Percentiles rank a stretch among this genome's conserved stretches.
These are phyloP conservation scores for Megatriorchis doriae DNA, from an alignment of 2,113 vertebrate species.

Conservation along the genomic window DNA sequence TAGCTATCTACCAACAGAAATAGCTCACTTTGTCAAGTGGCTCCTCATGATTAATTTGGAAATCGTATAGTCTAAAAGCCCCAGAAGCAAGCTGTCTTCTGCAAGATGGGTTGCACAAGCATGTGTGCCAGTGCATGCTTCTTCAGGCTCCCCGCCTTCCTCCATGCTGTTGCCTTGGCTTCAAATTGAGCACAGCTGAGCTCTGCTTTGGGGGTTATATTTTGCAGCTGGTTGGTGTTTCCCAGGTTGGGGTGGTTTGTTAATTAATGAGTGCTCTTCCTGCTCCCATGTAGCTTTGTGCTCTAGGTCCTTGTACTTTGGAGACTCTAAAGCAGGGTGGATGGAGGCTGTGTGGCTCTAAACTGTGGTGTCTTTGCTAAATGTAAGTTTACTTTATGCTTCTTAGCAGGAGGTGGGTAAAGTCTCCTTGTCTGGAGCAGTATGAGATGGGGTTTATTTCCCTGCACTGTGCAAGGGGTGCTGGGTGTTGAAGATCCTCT, in stretches of 20 bases:
- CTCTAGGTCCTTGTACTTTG: no score
- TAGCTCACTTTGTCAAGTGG: not conserved
- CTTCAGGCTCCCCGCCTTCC: not conserved
- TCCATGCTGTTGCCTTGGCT: accelerated
- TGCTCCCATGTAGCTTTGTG: not conserved
- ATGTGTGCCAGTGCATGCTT: accelerated
- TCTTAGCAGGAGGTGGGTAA: not conserved
- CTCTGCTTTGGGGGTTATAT: not conserved
- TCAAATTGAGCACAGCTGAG: not conserved
- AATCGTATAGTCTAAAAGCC: accelerated
- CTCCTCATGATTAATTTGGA: not conserved
- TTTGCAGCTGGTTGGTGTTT: no score
- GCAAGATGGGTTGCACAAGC: not conserved
- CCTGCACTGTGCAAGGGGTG: accelerated
- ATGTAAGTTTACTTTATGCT: not conserved
- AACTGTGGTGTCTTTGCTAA: not conserved
- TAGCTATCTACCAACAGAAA: not conserved
- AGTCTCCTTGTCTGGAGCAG: not conserved
- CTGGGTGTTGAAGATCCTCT: not conserved
- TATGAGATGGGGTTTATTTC: not conserved
- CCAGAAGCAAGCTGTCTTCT: not conserved
- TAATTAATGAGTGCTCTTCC: not conserved
- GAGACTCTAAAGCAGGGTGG: not conserved
- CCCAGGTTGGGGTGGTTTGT: not conserved
- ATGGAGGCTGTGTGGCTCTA: accelerated